A percentile compares a stretch with the other conserved stretches of the same genome.
phyloP scores from a whole-genome alignment of 2,888 invertebrate genomes.

The Marasmarcha lunaedactyla region DNA sequence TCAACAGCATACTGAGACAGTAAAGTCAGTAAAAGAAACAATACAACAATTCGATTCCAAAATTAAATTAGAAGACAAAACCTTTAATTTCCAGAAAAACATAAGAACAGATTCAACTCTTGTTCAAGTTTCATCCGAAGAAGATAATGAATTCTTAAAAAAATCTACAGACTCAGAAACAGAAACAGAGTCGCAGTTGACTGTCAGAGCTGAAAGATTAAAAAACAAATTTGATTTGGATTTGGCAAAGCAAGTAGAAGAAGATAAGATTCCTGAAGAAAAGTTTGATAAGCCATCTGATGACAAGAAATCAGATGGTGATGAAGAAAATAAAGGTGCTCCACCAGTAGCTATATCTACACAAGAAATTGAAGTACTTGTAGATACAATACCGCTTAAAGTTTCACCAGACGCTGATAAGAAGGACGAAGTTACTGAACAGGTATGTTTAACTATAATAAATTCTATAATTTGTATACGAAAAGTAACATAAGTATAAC shows the following conservation, averaged over 20 bases:
- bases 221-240: conserved; percentile 20
- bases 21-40: conserved; percentile 59
- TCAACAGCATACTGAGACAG: conserved; percentile 36
- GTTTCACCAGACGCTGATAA: no score
- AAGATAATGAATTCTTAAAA: conserved; percentile 62
- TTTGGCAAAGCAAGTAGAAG: neutral
- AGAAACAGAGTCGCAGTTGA: conserved; percentile 65
- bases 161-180: conserved; percentile 67
- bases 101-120: conserved; percentile 63
- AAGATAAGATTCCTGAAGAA: conserved; percentile 13
- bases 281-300: conserved; percentile 31
- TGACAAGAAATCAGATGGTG: conserved; percentile 19
- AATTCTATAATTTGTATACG: conserved; percentile 29
- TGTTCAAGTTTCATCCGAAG: conserved; percentile 64
- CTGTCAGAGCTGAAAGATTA: conserved; percentile 46
- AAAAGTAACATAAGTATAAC: conserved; percentile 48
- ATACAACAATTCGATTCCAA: conserved; percentile 57
- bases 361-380: conserved; percentile 20
- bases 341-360: conserved; percentile 28
- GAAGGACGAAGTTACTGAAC: conserved; percentile 44
- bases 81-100: conserved; percentile 44
- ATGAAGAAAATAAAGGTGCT: conserved; percentile 26
- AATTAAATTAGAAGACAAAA: conserved; percentile 45
- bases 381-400: no score
- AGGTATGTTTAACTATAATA: conserved; percentile 40